Evolutionary conservation across 2,888 invertebrate genomes (phyloP), one percentile per base, ranked within the genome.

Genomic region (Periphyllus acericola): DNA sequence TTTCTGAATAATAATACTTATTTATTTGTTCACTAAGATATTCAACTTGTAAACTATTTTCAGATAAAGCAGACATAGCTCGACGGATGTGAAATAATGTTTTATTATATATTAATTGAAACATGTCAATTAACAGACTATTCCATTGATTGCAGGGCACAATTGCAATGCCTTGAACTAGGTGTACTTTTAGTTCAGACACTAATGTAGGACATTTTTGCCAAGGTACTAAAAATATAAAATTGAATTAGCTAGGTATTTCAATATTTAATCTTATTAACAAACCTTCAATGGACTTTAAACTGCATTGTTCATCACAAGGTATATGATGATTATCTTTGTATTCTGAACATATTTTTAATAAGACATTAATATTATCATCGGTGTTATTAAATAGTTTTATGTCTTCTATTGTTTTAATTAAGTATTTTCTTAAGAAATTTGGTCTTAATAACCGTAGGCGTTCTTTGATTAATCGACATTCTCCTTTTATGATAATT

Each of bases 151-250:
- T 25, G 40, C 87, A 87, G 0, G 74, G 66, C 25, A 87, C 87
- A 87, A n/a, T 40, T 3, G 87, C 87, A 60, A 74, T 60, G 52
- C 87, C 87, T 40, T 81, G 17, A 46, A 21, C 34, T 11, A 87
- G 79, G 17, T 72, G 40, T 0, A 87, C 74, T 46, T 75, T 87
- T 21, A 29, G 40, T 11, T 46, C 40, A 3, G 80, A 60, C 29
- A 87, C 74, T 81, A 87, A 66, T 3, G 81, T 74, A 5, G 19
- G 74, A 25, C 87, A 87, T 46, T 87, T 81, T 74, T 87, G 81
- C 87, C 87, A 87, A 66, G 81, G 87, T 34, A 87, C 87, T 87
- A 60, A 74, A 87, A 87, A 60, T 9, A 81, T 29, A 25, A 85
- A 78, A 68, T 60, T 25, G 2, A 71, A 71, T 86, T 36, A 78